Percentiles rank a stretch among this genome's conserved stretches.
These are phyloP conservation scores for Danionella cerebrum DNA, from an alignment of 2,113 vertebrate genomes.

Conservation along the genomic window DNA sequence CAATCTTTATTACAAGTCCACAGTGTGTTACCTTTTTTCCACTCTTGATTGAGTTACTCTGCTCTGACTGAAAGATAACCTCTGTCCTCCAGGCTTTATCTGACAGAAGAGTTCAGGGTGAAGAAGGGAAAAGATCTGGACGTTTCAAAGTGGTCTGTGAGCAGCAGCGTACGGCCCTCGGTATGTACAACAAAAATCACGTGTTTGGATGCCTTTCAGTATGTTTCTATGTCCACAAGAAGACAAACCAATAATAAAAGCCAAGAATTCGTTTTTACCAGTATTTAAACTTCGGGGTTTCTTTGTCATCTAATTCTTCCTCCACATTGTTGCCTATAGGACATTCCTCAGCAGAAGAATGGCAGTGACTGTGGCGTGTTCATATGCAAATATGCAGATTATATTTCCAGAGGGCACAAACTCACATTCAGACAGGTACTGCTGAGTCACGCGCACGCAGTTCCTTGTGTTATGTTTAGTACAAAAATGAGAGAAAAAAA, in stretches of 20 bases:
- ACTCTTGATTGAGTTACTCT: not conserved
- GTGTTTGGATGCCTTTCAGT: no score
- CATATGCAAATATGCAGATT: constrained; percentile 88
- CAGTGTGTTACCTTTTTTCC: not conserved
- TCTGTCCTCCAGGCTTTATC: constrained; percentile 65
- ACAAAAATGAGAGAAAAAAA: no score
- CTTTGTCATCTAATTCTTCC: no score
- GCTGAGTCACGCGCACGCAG: not conserved
- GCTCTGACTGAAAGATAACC: no score
- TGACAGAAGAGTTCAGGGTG: constrained; percentile 78
- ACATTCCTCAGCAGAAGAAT: constrained; percentile 87
- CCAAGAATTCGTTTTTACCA: not conserved
- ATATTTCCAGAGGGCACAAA: constrained; percentile 71
- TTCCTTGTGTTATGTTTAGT: no score
- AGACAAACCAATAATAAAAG: not conserved
- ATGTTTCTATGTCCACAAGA: not conserved
- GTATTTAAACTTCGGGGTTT: not conserved
- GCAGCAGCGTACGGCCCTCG: constrained; percentile 66
- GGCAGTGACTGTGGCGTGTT: constrained; percentile 90
- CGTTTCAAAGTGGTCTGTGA: constrained; percentile 73
- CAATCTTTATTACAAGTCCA: no score
- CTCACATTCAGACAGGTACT: constrained; percentile 80
- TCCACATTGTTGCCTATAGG: constrained; percentile 53
- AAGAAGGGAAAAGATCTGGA: constrained; percentile 78
- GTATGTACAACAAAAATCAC: constrained; percentile 67